Base-by-base conservation (phyloP, 2,113 vertebrate species). In the Drymodes brunneopygia region DNA sequence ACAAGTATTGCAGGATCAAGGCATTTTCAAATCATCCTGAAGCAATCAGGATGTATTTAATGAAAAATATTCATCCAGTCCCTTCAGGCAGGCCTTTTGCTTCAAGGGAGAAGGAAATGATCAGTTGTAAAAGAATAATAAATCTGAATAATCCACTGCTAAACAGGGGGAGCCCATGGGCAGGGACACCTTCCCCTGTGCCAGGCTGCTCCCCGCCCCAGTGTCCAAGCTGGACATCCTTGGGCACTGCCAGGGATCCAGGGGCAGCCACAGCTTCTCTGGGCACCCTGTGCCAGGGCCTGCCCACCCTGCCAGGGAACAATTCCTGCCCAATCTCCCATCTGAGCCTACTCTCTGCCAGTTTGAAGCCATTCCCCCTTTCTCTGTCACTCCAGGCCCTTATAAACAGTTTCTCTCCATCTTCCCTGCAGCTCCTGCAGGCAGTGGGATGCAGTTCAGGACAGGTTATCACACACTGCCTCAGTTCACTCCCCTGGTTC, bases 261-360 rank as follows among this genome's bases (percentile, higher is more conserved):
- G 61, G 53, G 45, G 38, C 45, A 89, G 78, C 78, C 70, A 3
- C 86, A 89, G 70, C 70, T 89, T 8, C 70, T 69, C 61, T 82
- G 86, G 69, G 60, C 61, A 82, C 17, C 38, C 70, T 82, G 70
- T 8, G 61, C 53, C 61, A 74, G 70, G 58, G 24, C 54, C 86
- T 82, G 2, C 13, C 29, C 79, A 42, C 40, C 47, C 70, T 69
- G 0, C 1, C 54, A 69, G 40, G 6, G 29, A 75, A 16, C 3
- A 61, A 23, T 61, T 48, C 0, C 29, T 54, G 0, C 54, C n/a
- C 1, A 35, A 28, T 7, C 69, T 23, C 18, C 11, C 1, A 61
- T 8, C 21, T 6, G 8, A 7, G 24, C 5, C 2, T 22, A 3
- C 5, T 13, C 44, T 50, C 28, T 61, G 40, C 0, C 47, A 27